Percentiles rank a stretch among this genome's conserved stretches.
Conservation (phyloP, 2,797 vertebrate genomes). For the Hybognathus amarus region DNA sequence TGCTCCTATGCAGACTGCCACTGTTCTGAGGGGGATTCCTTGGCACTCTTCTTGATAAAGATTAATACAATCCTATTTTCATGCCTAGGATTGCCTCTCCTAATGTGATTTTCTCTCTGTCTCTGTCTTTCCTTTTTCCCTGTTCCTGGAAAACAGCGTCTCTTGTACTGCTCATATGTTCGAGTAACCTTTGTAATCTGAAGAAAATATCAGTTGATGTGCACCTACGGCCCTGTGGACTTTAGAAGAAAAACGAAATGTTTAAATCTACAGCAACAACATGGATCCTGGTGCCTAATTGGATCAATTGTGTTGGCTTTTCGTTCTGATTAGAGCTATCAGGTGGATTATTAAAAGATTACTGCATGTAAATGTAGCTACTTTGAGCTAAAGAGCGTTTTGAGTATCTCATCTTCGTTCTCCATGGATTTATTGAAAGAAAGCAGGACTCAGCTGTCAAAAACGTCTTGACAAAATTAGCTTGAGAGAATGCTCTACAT, state of each 20-base stretch:
- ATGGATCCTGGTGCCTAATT: not conserved
- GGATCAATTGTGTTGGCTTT: not conserved
- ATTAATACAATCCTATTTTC: conserved; percentile 86
- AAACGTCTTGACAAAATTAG: not conserved
- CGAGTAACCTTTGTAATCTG: not conserved
- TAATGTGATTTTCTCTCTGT: conserved; percentile 71
- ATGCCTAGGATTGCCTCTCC: conserved; percentile 81
- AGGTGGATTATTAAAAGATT: conserved; percentile 4
- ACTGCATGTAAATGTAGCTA: conserved; percentile 4
- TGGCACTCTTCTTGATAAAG: conserved; percentile 81
- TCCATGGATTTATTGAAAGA: conserved; percentile 3
- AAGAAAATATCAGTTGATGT: conserved; percentile 1
- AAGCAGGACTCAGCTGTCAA: not conserved
- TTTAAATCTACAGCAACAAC: conserved; percentile 11
- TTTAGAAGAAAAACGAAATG: not conserved
- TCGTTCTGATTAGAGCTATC: not conserved
- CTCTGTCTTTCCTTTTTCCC: conserved; percentile 54
- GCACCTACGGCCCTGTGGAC: not conserved
- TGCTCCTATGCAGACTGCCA: conserved; percentile 32
- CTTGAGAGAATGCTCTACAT: conserved; percentile 8
- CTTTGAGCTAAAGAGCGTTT: conserved; percentile 3
- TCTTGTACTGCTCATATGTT: not conserved
- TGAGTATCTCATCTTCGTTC: not conserved
- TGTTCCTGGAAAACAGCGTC: conserved; percentile 66
- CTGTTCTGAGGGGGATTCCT: conserved; percentile 63